phyloP scores from a whole-genome alignment of 2,113 vertebrate genomes.

The Malurus cyaneus region DNA sequence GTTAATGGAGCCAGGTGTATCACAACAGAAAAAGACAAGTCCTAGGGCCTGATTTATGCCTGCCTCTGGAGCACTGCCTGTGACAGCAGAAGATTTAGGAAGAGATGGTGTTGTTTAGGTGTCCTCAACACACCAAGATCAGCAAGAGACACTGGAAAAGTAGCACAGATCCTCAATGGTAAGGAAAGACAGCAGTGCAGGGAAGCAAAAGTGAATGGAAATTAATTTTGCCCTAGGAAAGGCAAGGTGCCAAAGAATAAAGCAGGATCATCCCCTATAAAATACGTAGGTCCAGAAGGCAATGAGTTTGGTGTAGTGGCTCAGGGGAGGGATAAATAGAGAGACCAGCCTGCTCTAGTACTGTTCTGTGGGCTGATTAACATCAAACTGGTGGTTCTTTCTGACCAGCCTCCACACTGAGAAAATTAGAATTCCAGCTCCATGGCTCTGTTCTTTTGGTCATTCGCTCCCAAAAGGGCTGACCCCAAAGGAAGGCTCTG shows the following conservation, averaged over 20 bases:
- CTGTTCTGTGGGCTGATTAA: neutral
- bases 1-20: neutral
- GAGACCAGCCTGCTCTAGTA: neutral
- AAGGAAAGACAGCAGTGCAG: neutral
- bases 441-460: neutral
- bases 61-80: neutral
- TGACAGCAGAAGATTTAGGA: neutral
- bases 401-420: neutral
- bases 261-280: neutral
- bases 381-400: neutral
- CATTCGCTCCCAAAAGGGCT: neutral
- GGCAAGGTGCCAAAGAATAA: neutral
- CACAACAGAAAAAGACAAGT: neutral
- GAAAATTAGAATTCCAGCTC: neutral
- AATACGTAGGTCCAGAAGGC: neutral
- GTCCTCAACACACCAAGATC: neutral
- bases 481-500: neutral
- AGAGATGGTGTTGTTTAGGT: neutral
- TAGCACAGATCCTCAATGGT: neutral
- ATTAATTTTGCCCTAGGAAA: neutral
- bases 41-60: neutral
- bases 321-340: neutral
- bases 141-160: neutral
- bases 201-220: neutral
- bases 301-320: no score